A percentile compares a stretch with the other conserved stretches of the same genome.
Conservation (phyloP, 2,797 vertebrate genomes). For the Alauda arvensis region DNA sequence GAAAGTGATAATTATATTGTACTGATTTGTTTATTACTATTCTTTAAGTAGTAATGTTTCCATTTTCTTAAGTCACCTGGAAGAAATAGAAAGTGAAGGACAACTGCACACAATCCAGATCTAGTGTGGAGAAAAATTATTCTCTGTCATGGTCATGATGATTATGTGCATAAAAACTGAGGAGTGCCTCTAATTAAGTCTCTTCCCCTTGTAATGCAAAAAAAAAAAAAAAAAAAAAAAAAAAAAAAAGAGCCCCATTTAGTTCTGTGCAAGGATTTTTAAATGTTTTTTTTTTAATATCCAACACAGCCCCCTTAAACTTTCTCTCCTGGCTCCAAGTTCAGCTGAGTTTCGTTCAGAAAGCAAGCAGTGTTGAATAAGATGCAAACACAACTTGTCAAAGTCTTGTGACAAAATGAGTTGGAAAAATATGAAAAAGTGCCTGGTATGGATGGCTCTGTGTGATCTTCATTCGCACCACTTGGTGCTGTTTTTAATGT, state of each 20-base stretch:
- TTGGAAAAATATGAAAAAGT: slow-evolving; percentile 41
- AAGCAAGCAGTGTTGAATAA: neutral
- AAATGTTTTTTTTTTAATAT: neutral
- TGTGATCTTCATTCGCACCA: slow-evolving; percentile 54
- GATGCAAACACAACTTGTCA: slow-evolving; percentile 48
- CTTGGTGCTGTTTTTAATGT: slow-evolving; percentile 69
- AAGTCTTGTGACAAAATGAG: slow-evolving; percentile 45
- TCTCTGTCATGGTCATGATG: neutral
- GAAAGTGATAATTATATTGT: neutral
- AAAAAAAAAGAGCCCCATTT: neutral
- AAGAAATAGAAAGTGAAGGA: slow-evolving; percentile 8
- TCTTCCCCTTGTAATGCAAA: neutral
- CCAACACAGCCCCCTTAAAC: neutral
- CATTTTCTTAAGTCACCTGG: neutral
- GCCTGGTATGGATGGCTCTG: slow-evolving; percentile 17
- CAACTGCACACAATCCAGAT: neutral
- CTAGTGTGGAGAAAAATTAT: neutral
- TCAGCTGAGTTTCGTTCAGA: slow-evolving; percentile 17
- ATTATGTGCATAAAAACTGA: neutral
- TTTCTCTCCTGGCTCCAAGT: neutral
- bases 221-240: neutral
- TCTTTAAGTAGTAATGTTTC: neutral
- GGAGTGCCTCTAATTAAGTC: neutral
- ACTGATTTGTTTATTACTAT: neutral
- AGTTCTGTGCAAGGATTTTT: neutral